phyloP scores from a whole-genome alignment of 2,113 vertebrate genomes.

The Cervus canadensis region DNA sequence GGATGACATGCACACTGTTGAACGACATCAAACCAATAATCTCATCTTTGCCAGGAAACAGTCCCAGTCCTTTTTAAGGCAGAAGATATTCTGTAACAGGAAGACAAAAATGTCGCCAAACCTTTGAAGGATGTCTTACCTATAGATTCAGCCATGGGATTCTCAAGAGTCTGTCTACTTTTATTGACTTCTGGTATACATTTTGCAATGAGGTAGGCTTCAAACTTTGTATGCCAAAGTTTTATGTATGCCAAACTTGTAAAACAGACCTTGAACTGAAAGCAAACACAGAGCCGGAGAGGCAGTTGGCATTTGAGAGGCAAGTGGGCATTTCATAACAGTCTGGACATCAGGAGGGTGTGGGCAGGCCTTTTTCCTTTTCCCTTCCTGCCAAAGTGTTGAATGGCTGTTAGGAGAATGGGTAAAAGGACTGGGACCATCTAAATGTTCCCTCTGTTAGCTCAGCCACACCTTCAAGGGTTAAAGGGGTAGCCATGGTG shows the following conservation, averaged over 20 bases:
- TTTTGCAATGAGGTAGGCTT: background rate
- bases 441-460: background rate
- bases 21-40: slow-evolving; percentile 52
- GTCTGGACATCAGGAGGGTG: background rate
- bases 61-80: slow-evolving; percentile 23
- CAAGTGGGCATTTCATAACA: background rate
- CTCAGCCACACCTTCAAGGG: background rate
- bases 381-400: background rate
- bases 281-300: background rate
- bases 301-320: background rate
- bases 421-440: background rate
- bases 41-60: slow-evolving; percentile 66
- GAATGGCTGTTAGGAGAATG: background rate
- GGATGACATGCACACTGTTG: slow-evolving; percentile 41
- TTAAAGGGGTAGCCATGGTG: background rate
- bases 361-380: background rate
- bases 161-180: background rate
- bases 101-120: slow-evolving; percentile 33
- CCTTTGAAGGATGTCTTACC: background rate
- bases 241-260: background rate
- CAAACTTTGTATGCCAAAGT: background rate
- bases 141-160: accelerated
- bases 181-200: background rate
- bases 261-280: background rate
- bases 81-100: slow-evolving; percentile 40